Evolutionary conservation across 2,797 vertebrate species (phyloP).

Genomic region (Gallinago nigripennis): DNA sequence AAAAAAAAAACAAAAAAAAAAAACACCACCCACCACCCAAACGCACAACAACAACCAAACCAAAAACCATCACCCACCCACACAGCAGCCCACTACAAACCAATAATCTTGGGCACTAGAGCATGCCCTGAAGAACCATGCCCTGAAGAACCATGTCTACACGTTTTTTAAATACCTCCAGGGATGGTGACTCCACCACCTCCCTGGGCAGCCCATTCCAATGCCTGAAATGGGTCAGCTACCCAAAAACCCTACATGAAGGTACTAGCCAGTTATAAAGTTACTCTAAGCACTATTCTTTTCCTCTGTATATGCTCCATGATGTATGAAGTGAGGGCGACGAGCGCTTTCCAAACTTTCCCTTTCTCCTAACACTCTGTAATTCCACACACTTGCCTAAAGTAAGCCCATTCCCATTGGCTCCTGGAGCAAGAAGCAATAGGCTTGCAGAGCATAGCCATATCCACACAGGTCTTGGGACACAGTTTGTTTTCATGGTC

Average conservation of each 20-base stretch:
- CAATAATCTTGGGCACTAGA: too few relatives aligned
- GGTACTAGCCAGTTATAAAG: neutral
- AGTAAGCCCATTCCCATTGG: neutral
- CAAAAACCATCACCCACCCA: too few relatives aligned
- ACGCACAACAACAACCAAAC: too few relatives aligned
- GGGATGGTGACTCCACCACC: too few relatives aligned
- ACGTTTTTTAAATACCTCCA: too few relatives aligned
- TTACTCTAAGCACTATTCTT: neutral
- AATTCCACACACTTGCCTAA: neutral
- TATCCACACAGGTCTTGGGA: neutral
- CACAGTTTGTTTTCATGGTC: neutral
- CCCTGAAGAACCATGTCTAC: too few relatives aligned
- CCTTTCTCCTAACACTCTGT: neutral
- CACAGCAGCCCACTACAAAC: too few relatives aligned
- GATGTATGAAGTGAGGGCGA: neutral
- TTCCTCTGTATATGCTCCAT: neutral
- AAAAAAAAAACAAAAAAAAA: too few relatives aligned
- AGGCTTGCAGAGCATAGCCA: neutral
- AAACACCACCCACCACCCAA: too few relatives aligned
- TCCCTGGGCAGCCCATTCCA: too few relatives aligned
- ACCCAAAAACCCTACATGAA: neutral
- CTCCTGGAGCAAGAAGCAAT: neutral
- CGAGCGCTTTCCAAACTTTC: rapidly evolving
- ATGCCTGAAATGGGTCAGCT: neutral
- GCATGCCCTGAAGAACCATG: too few relatives aligned